These are phyloP conservation scores for Hecatera dysodea DNA, from an alignment of 2,888 invertebrate genomes.

Conservation along the genomic window DNA sequence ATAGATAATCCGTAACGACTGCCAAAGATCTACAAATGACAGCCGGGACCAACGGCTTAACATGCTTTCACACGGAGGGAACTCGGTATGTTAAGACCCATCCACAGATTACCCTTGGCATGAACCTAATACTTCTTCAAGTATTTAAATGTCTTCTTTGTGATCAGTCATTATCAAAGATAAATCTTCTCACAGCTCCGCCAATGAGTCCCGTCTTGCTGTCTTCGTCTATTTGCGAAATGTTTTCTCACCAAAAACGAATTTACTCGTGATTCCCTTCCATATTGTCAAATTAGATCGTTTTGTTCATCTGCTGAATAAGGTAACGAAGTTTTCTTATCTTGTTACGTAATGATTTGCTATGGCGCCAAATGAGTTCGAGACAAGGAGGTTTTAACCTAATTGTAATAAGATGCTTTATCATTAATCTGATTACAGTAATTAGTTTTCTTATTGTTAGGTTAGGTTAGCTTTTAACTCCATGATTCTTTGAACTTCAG, in stretches of 20 bases:
- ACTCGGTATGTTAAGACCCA: too few relatives aligned
- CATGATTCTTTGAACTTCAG: too few relatives aligned
- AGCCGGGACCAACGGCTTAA: too few relatives aligned
- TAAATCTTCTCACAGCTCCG: neutral
- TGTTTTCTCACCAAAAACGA: slow-evolving; percentile 24
- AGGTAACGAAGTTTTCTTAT: slow-evolving; percentile 54
- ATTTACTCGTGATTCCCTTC: slow-evolving; percentile 32
- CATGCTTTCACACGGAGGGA: too few relatives aligned
- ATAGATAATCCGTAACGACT: too few relatives aligned
- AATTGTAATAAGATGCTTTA: slow-evolving; percentile 32
- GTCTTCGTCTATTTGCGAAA: slow-evolving; percentile 22
- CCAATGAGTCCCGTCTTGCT: neutral
- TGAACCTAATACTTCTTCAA: neutral
- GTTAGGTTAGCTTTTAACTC: too few relatives aligned
- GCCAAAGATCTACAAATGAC: too few relatives aligned
- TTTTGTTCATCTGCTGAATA: slow-evolving; percentile 45
- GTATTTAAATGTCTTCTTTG: neutral
- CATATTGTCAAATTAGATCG: slow-evolving; percentile 50
- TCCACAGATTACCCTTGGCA: too few relatives aligned
- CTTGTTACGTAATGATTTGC: slow-evolving; percentile 40
- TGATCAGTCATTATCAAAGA: neutral
- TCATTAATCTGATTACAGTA: slow-evolving; percentile 8
- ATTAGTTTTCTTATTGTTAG: neutral
- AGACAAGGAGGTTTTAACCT: slow-evolving; percentile 21
- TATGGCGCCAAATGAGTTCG: slow-evolving; percentile 23